Evolutionary conservation across 1,140 invertebrate genomes (phyloP).

Genomic region (Helicoverpa zea): DNA sequence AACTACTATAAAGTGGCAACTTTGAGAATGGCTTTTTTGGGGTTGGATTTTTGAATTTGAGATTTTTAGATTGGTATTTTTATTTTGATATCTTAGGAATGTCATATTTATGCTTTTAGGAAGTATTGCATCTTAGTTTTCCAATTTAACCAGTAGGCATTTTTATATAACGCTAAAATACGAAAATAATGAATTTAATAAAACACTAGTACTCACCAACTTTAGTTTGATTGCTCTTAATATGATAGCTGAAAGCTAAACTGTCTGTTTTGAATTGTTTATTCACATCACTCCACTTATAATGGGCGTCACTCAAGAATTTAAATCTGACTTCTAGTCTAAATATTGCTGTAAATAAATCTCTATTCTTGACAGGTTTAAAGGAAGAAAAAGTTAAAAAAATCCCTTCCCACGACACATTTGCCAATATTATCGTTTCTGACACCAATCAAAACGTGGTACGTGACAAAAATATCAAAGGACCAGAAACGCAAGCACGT

Average conservation of each 20-base stretch:
- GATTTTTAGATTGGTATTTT: not conserved
- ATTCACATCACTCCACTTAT: constrained; percentile 1
- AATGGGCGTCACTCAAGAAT: not conserved
- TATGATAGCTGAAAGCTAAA: not conserved
- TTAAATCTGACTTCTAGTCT: not conserved
- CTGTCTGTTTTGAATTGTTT: constrained; percentile 17
- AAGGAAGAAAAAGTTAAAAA: not conserved
- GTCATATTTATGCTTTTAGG: not conserved
- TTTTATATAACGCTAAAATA: too few relatives aligned
- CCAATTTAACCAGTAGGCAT: too few relatives aligned
- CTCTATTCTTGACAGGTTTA: not conserved
- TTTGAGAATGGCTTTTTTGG: not conserved
- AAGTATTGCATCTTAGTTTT: too few relatives aligned
- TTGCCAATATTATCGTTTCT: constrained; percentile 19
- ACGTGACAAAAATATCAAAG: constrained; percentile 8
- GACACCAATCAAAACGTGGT: not conserved
- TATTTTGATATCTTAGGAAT: not conserved
- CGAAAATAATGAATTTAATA: too few relatives aligned
- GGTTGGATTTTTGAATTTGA: not conserved
- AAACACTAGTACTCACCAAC: too few relatives aligned
- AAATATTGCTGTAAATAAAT: not conserved
- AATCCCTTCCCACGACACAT: not conserved
- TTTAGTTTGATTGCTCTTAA: not conserved
- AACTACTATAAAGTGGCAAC: constrained; percentile 7
- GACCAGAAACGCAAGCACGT: constrained; percentile 25